Conservation (phyloP, 2,113 vertebrate genomes). For the Saguinus midas region DNA sequence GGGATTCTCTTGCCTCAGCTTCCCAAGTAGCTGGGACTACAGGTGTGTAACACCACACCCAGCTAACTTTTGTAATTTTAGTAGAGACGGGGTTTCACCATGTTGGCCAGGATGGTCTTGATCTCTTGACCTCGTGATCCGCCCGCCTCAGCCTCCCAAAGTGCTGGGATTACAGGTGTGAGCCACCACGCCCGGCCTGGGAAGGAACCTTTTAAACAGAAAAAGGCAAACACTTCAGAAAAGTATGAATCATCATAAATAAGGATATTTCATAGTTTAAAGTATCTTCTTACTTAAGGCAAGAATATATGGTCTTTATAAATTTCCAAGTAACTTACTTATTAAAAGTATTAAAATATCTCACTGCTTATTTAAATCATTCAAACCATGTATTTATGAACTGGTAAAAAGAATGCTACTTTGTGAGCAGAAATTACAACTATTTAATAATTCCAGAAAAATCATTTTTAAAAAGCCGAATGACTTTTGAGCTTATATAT, state of each 20-base stretch:
- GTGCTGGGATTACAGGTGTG: too few species aligned
- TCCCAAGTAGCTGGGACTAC: too few species aligned
- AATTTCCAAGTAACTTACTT: not conserved
- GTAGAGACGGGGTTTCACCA: too few species aligned
- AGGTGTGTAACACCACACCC: too few species aligned
- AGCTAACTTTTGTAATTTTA: too few species aligned
- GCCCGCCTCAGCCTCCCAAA: too few species aligned
- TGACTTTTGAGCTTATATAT: not conserved
- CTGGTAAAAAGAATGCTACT: not conserved
- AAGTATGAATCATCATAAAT: slow-evolving; percentile 15
- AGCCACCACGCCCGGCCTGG: not conserved
- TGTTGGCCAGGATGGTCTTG: too few species aligned
- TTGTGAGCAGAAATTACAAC: not conserved
- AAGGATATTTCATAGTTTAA: slow-evolving; percentile 27
- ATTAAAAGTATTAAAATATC: slow-evolving; percentile 35
- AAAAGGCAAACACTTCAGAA: not conserved
- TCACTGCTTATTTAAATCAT: not conserved
- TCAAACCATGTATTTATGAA: not conserved
- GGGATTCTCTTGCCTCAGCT: too few species aligned
- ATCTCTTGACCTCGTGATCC: too few species aligned
- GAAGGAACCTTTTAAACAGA: not conserved
- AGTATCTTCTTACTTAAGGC: slow-evolving; percentile 5
- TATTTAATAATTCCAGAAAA: slow-evolving; percentile 26
- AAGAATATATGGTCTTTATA: slow-evolving; percentile 10
- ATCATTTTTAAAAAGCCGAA: not conserved